A percentile compares a stretch with the other conserved stretches of the same genome.
Conservation (phyloP, 1,140 invertebrate genomes). For the Drosophila kohkoa region DNA sequence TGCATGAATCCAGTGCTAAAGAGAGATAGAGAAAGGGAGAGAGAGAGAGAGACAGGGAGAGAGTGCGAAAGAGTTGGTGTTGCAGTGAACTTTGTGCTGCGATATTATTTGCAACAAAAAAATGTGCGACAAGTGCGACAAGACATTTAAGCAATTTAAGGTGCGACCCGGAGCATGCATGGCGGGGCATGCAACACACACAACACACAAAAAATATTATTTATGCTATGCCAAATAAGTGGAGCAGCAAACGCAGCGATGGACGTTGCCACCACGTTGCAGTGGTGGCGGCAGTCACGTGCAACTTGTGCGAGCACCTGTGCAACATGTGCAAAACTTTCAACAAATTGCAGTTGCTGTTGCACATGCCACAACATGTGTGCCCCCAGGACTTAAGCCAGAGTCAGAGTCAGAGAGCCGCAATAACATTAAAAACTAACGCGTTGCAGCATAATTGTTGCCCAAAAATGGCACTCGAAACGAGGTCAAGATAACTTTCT, state of each 20-base stretch:
- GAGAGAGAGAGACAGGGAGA: no score
- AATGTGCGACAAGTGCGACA: constrained; percentile 50
- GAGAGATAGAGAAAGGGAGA: not conserved
- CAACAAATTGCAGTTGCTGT: constrained; percentile 37
- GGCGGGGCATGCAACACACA: constrained; percentile 13
- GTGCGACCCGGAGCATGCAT: constrained; percentile 24
- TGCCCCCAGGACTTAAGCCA: constrained; percentile 39
- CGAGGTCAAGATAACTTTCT: constrained; percentile 17
- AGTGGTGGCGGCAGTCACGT: constrained; percentile 47
- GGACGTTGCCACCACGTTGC: not conserved
- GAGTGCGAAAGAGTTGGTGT: not conserved
- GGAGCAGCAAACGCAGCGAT: constrained; percentile 17
- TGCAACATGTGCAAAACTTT: constrained; percentile 58
- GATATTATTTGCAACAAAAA: constrained; percentile 13
- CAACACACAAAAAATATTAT: constrained; percentile 52
- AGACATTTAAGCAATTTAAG: constrained; percentile 72
- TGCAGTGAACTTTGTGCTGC: constrained; percentile 17
- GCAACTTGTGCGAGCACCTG: constrained; percentile 28
- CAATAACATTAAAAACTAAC: constrained; percentile 45
- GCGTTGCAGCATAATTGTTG: constrained; percentile 35
- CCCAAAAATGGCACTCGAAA: constrained; percentile 31
- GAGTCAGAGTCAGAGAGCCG: constrained; percentile 1
- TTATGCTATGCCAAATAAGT: constrained; percentile 55
- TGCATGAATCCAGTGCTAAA: not conserved
- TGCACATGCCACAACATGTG: constrained; percentile 58